A percentile compares a stretch with the other conserved stretches of the same genome.
phyloP scores from a whole-genome alignment of 2,797 vertebrate species.

The Setipinna tenuifilis region DNA sequence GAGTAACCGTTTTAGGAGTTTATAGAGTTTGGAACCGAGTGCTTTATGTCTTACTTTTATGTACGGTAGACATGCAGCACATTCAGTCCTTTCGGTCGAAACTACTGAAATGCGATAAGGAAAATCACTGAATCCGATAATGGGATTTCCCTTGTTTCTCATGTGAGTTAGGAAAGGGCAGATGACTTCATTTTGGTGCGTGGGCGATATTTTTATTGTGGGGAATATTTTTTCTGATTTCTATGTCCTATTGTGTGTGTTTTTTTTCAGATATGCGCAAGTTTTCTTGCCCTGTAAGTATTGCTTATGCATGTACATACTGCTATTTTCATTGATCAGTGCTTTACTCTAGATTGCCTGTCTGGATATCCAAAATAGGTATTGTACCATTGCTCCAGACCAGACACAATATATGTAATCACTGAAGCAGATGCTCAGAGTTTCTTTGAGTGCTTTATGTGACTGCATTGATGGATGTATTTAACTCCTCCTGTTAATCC shows the following conservation, averaged over 20 bases:
- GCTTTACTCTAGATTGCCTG: neutral
- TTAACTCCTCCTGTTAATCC: too few species aligned
- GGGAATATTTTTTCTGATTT: neutral
- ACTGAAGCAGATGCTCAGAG: too few species aligned
- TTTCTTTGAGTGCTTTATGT: too few species aligned
- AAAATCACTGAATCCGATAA: neutral
- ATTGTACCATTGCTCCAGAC: too few species aligned
- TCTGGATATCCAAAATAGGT: too few species aligned
- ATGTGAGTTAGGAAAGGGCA: neutral
- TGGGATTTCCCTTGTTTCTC: neutral
- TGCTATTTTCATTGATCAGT: neutral
- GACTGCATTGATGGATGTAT: too few species aligned
- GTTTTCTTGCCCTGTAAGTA: neutral
- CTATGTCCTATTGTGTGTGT: neutral
- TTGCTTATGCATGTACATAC: neutral
- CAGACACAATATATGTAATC: too few species aligned
- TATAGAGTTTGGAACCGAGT: neutral
- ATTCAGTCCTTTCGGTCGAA: neutral
- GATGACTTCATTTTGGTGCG: neutral
- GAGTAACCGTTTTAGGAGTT: neutral
- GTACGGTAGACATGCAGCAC: neutral
- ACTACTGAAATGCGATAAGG: neutral
- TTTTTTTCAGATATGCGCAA: neutral
- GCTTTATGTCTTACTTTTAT: neutral
- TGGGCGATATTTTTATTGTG: neutral